Evolutionary conservation across 2,888 invertebrate genomes (phyloP).

Genomic region (Laspeyria flexula): DNA sequence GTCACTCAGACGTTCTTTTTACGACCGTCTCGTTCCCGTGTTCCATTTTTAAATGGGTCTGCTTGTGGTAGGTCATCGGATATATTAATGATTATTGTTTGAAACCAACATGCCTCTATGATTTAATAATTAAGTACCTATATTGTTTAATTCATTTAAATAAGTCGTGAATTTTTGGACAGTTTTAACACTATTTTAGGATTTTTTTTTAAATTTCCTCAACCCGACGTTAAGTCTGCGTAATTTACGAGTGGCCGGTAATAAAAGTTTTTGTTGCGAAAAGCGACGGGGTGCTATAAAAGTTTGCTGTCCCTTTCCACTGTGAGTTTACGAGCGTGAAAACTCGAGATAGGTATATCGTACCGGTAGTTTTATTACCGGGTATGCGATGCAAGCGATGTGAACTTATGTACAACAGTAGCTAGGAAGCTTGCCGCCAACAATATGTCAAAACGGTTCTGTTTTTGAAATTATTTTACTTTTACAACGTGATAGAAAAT

Average conservation of each 20-base stretch:
- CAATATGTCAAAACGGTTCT: constrained; percentile 33
- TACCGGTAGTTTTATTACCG: constrained; percentile 75
- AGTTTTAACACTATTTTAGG: constrained; percentile 46
- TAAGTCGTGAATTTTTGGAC: too few relatives aligned
- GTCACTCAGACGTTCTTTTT: constrained; percentile 71
- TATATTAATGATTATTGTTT: constrained; percentile 51
- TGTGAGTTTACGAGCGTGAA: constrained; percentile 74
- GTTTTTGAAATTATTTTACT: not conserved
- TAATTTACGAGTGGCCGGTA: constrained; percentile 81
- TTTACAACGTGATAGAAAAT: not conserved
- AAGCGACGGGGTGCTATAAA: constrained; percentile 76
- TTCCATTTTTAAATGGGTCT: constrained; percentile 81
- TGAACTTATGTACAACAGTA: constrained; percentile 43
- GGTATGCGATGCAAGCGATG: constrained; percentile 60
- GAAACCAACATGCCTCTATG: too few relatives aligned
- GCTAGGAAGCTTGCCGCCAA: constrained; percentile 41
- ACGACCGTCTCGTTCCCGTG: constrained; percentile 78
- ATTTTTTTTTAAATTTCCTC: constrained; percentile 56
- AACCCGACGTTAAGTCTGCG: constrained; percentile 64
- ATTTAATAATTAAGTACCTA: not conserved
- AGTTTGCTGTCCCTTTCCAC: constrained; percentile 68
- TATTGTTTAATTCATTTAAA: not conserved
- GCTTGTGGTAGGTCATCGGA: constrained; percentile 80
- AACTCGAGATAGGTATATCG: constrained; percentile 77
- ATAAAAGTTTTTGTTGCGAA: constrained; percentile 83